phyloP scores from a whole-genome alignment of 2,113 vertebrate species.

The Oncorhynchus nerka region DNA sequence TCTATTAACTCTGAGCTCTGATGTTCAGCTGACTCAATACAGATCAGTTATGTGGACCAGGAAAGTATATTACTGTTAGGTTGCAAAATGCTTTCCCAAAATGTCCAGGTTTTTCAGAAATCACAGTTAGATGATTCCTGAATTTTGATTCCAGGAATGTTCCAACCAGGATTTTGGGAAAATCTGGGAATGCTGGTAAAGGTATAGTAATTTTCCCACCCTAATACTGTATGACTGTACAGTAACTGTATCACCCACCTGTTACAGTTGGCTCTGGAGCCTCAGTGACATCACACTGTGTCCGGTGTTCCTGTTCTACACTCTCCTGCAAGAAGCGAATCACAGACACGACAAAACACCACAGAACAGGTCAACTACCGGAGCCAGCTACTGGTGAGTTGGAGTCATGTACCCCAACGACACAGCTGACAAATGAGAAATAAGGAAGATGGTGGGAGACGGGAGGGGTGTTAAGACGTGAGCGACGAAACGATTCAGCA shows the following conservation, averaged over 20 bases:
- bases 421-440: neutral
- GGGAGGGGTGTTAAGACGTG: neutral
- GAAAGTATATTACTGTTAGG: no score
- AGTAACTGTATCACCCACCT: constrained; percentile 25
- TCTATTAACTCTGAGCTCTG: no score
- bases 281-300: neutral
- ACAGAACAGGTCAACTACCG: neutral
- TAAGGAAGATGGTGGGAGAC: neutral
- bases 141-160: no score
- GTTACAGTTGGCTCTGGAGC: constrained; percentile 36
- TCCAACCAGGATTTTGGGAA: no score
- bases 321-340: constrained; percentile 27
- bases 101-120: no score
- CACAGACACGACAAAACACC: neutral
- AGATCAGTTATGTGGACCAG: no score
- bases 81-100: no score
- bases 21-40: no score
- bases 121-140: no score
- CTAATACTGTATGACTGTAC: no score
- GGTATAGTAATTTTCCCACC: no score
- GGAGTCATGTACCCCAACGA: neutral
- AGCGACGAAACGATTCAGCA: neutral
- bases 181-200: no score
- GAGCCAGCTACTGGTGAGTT: constrained; percentile 8
- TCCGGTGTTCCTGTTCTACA: constrained; percentile 27